Evolutionary conservation across 1,140 invertebrate species (phyloP), one percentile per base, ranked within the genome.

Genomic region (Marisa cornuarietis): DNA sequence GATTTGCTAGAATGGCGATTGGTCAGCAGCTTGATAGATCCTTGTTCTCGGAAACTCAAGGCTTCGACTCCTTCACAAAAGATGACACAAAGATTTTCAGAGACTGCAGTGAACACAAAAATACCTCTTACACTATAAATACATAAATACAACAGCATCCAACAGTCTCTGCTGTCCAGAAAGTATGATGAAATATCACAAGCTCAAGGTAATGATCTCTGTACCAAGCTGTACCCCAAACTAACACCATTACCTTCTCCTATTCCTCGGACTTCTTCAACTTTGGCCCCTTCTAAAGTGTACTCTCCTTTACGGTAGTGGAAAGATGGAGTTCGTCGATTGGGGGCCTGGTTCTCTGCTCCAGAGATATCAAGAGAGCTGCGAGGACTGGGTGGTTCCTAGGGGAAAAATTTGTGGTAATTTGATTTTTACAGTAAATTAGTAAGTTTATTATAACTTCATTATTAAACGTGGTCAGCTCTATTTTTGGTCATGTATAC

Each of bases 41-140:
- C 76, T 65, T 51, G 49, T 14, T 77, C 76, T 62, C 89, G 82
- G 62, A 89, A 80, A 75, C 87, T 87, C n/a, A 90, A 66, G 26
- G 84, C 85, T 68, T 88, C 86, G 18, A 90, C 84, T 75, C 88
- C 89, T 90, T 78, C 10, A 77, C 79, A 73, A n/a, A 42, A 22
- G 31, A 42, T 49, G 51, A 22, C 69, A 26, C n/a, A 26, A 7
- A 42, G 31, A 42, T 42, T 2, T 42, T 42, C 31, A 42, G 31
- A 42, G 31, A 42, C 6, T 42, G 6, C 31, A 42, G 6, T 4
- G 6, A 42, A 42, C 31, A 42, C n/a, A 42, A 42, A 42, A 42
- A 42, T 42, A 42, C 31, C 31, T 42, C 31, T 42, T 42, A 2
- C 31, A 42, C 6, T 6, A 42, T 42, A 42, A 42, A 42, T n/a